These are phyloP conservation scores for Meta bourneti DNA, from an alignment of 2,888 invertebrate genomes.

Conservation along the genomic window DNA sequence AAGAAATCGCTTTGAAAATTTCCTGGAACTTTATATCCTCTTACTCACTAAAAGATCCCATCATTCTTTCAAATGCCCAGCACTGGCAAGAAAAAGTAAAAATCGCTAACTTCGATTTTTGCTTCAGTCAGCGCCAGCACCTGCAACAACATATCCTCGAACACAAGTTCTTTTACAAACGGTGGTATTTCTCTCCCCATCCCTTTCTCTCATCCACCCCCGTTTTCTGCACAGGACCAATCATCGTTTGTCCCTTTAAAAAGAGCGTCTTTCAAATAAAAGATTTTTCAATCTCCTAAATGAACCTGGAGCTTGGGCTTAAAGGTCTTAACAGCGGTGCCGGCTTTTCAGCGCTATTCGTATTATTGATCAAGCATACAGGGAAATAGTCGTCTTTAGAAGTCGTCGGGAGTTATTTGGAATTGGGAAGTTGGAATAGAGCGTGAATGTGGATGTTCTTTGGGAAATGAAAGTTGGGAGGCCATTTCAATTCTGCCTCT, in stretches of 20 bases:
- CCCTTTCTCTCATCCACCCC: not conserved
- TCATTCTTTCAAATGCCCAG: not conserved
- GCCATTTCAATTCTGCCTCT: conserved; percentile 10
- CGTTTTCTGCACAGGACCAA: conserved; percentile 3
- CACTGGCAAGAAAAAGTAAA: conserved; percentile 5
- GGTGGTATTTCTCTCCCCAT: not conserved
- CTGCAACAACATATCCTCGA: conserved; percentile 9
- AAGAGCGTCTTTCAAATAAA: conserved; percentile 54
- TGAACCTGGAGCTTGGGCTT: conserved; percentile 31
- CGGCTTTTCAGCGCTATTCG: conserved; percentile 37
- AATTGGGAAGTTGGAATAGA: conserved; percentile 17
- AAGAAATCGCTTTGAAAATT: not conserved
- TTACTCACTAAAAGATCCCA: not conserved
- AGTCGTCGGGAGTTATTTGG: conserved; percentile 31
- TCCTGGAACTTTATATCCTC: not conserved
- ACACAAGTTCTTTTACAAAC: conserved; percentile 12
- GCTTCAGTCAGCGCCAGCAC: not conserved
- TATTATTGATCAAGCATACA: conserved; percentile 52
- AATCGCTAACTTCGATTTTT: conserved; percentile 33
- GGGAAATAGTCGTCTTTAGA: conserved; percentile 53
- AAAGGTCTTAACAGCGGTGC: conserved; percentile 46
- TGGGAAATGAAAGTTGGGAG: conserved; percentile 30
- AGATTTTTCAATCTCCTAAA: conserved; percentile 69
- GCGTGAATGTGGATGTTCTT: conserved; percentile 17
- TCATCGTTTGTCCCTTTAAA: conserved; percentile 44